Base-by-base conservation (phyloP, 2,797 vertebrate species). In the Gymnocypris eckloni region DNA sequence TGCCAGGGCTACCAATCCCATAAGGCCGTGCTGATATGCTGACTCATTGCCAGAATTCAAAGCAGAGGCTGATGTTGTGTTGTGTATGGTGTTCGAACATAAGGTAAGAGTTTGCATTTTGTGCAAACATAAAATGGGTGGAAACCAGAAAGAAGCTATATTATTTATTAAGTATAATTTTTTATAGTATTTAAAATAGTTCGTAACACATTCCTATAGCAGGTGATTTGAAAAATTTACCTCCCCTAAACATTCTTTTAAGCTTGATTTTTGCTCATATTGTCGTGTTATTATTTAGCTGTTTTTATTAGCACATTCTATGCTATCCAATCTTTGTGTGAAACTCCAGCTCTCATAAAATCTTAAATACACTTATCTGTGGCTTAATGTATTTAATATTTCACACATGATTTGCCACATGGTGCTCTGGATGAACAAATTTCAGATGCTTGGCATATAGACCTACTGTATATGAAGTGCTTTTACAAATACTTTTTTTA, bases 11-110 rank as follows among this genome's bases (percentile, higher is more conserved):
- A 81, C 81, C 87, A 85, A 73, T 89, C 86, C 88, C 88, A 87
- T 12, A 71, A 86, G 86, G 56, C 83, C 71, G 39, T 80, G 33
- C 81, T 82, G 82, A 87, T 87, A 86, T 84, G 84, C 88, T 89
- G 86, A 86, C 82, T 90, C 87, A 87, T 67, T 85, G 84, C 82
- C 86, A 86, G 87, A 86, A 90, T 91, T 87, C 79, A 82, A 87
- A 82, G 79, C 87, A 86, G 83, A 88, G 88, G 88, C 79, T 91
- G 78, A 86, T n/a, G 82, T 89, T 91, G 77, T 87, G 61, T 75
- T 76, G 45, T 41, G 45, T 71, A 79, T 89, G 79, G 89, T 87
- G 90, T 88, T 86, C 33, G 45, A 88, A 67, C 56, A 79, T 79
- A 79, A 79, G 56, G 56, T 28, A 43, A 43, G 56, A 79, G 15